Conservation (phyloP, 2,113 vertebrate species). For the Pluvialis apricaria region DNA sequence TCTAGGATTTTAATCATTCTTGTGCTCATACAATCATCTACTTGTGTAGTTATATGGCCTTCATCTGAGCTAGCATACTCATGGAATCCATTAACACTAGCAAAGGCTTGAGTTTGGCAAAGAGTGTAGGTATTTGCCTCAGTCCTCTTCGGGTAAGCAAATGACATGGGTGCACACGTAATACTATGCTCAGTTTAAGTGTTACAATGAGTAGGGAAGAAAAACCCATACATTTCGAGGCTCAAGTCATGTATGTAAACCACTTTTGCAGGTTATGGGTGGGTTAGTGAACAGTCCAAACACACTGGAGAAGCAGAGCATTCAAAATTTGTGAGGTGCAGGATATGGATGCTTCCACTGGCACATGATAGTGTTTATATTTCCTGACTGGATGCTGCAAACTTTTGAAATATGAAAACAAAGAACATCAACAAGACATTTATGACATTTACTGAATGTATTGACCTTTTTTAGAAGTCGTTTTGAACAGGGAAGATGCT, state of each 20-base stretch:
- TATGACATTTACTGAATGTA: neutral
- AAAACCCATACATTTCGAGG: neutral
- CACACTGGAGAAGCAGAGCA: neutral
- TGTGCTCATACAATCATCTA: neutral
- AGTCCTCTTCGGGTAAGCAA: neutral
- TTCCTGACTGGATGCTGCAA: neutral
- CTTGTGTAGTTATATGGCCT: neutral
- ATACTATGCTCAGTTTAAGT: neutral
- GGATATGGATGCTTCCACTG: neutral
- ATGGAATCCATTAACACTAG: neutral
- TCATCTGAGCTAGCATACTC: neutral
- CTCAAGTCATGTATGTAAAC: neutral
- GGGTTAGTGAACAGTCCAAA: neutral
- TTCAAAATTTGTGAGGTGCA: neutral
- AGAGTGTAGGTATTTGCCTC: neutral
- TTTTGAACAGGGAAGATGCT: neutral
- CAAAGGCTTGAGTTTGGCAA: neutral
- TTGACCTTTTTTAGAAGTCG: slow-evolving; percentile 4
- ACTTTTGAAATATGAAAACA: slow-evolving; percentile 10
- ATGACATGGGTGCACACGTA: rapidly evolving
- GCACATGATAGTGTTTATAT: neutral
- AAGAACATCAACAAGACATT: neutral
- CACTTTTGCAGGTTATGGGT: neutral
- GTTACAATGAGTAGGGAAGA: neutral
- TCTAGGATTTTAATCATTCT: neutral